Evolutionary conservation across 2,113 vertebrate species (phyloP).

Genomic region (Percina caprodes): DNA sequence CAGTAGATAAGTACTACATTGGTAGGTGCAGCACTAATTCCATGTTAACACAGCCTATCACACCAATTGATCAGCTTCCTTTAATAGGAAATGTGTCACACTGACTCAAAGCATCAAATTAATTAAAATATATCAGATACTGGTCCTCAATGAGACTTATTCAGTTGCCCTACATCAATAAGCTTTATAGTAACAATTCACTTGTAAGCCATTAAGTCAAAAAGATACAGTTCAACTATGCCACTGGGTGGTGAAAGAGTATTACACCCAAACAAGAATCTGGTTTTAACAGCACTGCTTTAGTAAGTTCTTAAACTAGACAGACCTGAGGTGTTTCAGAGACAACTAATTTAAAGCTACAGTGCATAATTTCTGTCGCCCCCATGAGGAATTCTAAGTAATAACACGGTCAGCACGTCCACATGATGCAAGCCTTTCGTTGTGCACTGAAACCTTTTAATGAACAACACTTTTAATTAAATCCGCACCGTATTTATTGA

Average conservation of each 20-base stretch:
- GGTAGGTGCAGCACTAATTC: neutral
- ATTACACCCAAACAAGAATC: neutral
- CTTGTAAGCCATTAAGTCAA: neutral
- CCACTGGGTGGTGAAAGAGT: slow-evolving; percentile 18
- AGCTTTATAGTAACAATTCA: neutral
- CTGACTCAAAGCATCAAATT: neutral
- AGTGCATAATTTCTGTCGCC: too few species aligned
- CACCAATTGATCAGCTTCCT: neutral
- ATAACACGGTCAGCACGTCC: too few species aligned
- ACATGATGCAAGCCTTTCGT: too few species aligned
- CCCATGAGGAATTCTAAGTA: too few species aligned
- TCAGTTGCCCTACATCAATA: neutral
- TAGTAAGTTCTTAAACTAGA: neutral
- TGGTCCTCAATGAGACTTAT: too few species aligned
- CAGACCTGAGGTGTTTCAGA: neutral
- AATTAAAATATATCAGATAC: neutral
- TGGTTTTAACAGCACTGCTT: neutral
- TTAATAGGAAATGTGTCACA: neutral
- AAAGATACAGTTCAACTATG: neutral
- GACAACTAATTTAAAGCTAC: neutral
- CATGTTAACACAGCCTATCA: neutral
- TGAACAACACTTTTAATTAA: slow-evolving; percentile 19
- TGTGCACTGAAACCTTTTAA: neutral
- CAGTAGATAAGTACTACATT: neutral
- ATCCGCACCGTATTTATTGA: slow-evolving; percentile 42